These are phyloP conservation scores for Drosophila suboccidentalis DNA, from an alignment of 2,888 invertebrate species.

Conservation along the genomic window DNA sequence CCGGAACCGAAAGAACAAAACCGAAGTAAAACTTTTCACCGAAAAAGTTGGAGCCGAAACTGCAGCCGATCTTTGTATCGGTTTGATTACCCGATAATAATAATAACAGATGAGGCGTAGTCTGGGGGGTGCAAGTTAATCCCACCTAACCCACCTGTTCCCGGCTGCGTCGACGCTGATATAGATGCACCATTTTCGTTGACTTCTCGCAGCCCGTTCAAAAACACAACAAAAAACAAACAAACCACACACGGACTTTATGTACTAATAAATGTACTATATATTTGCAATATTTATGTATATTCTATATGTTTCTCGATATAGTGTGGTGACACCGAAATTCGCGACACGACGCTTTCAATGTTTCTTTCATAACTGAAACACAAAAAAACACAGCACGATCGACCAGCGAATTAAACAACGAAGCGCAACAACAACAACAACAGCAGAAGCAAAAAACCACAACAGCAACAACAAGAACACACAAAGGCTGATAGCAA, in stretches of 20 bases:
- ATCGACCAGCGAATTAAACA: constrained; percentile 51
- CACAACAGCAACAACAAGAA: constrained; percentile 16
- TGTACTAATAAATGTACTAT: background rate
- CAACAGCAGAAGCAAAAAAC: constrained; percentile 5
- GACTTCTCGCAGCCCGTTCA: background rate
- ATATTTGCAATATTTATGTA: background rate
- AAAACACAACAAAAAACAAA: constrained; percentile 19
- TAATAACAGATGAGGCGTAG: background rate
- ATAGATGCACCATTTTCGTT: constrained; percentile 68
- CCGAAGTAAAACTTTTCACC: too few species aligned
- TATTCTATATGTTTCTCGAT: constrained; percentile 9
- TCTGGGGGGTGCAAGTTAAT: constrained; percentile 3
- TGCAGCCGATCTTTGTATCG: too few species aligned
- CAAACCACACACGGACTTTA: background rate
- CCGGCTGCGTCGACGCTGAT: constrained; percentile 64
- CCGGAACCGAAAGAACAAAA: too few species aligned
- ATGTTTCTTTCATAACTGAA: constrained; percentile 67
- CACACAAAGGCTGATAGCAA: constrained; percentile 48
- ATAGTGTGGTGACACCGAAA: constrained; percentile 14
- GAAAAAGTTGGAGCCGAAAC: too few species aligned
- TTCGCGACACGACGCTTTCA: constrained; percentile 65
- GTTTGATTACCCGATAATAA: background rate
- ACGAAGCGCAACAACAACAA: constrained; percentile 23
- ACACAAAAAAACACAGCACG: constrained; percentile 46
- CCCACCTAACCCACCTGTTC: constrained; percentile 74